Evolutionary conservation across 2,797 vertebrate species (phyloP), one percentile per base, ranked within the genome.

Genomic region (Bufotes viridis): DNA sequence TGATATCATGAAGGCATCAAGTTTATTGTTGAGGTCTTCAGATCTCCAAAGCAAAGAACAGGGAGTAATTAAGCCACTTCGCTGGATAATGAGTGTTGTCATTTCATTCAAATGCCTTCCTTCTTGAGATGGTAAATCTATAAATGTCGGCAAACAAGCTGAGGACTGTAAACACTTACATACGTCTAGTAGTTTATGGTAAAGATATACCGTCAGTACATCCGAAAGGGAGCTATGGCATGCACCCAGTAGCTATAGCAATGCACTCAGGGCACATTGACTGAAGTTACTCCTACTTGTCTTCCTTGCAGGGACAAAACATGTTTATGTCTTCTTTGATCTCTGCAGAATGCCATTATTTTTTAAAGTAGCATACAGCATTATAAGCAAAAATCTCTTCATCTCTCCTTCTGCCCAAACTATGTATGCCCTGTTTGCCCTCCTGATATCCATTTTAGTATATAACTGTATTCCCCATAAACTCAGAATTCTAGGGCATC

Each of bases 111-210:
- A 78, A 78, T 57, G 5, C n/a, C 22, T 74, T 72, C 10, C n/a
- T 78, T 18, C 29, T 18, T 22, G 12, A 74, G 1, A 13, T 42
- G 26, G 55, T 13, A 53, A 12, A 51, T 81, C 58, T 74, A 60
- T 9, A 70, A 67, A 26, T 53, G 7, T 60, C 12, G 20, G 34
- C 42, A 87, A 55, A 57, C 29, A 53, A 81, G 58, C 20, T n/a
- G 20, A 26, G 55, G 26, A 67, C 42, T 15, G 26, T 78, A 78
- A 87, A 87, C 74, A 78, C 81, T 78, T 75, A 29, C 20, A 5
- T 7, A n/a, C 18, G 81, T 78, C 72, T 69, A 78, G 60, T 69
- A 60, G 81, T 69, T 83, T 51, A 49, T 26, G 57, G 72, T 61
- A 20, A 7, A 14, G 18, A 10, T 78, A 63, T 78, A 78, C 14